Percentiles rank a stretch among this genome's conserved stretches.
Conservation (phyloP, 2,888 invertebrate species). For the Diarsia brunnea region DNA sequence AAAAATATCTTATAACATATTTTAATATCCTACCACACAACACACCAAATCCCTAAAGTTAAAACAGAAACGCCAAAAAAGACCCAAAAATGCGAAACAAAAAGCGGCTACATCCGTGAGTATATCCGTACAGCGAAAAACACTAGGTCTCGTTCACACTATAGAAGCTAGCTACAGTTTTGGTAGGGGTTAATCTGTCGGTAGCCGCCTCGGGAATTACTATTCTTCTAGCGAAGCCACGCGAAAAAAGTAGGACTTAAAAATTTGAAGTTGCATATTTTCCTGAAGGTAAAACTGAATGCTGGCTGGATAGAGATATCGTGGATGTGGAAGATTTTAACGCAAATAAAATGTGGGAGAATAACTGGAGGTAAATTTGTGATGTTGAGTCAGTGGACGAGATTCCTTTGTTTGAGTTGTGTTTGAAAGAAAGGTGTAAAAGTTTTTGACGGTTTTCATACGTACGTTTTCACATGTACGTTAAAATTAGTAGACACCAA, state of each 20-base stretch:
- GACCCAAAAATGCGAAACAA: constrained; percentile 48
- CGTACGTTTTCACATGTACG: too few species aligned
- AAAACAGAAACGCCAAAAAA: constrained; percentile 44
- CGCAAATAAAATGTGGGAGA: constrained; percentile 46
- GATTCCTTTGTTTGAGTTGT: not conserved
- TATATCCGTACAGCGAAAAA: constrained; percentile 54
- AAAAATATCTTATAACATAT: not conserved
- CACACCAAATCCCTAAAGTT: constrained; percentile 8
- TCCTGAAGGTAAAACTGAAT: constrained; percentile 59
- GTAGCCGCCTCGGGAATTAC: constrained; percentile 72
- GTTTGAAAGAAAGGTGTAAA: not conserved
- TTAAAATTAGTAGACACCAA: too few species aligned
- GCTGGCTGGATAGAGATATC: constrained; percentile 51
- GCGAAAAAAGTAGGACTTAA: constrained; percentile 75
- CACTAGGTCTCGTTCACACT: constrained; percentile 66
- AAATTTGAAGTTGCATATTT: constrained; percentile 72
- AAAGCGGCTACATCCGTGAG: constrained; percentile 46
- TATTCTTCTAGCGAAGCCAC: constrained; percentile 74
- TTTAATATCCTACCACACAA: constrained; percentile 26
- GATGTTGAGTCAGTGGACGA: not conserved
- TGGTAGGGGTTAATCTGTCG: constrained; percentile 71
- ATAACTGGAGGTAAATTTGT: constrained; percentile 15
- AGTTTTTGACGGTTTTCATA: not conserved
- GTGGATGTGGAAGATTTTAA: constrained; percentile 49
- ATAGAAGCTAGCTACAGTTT: constrained; percentile 64